phyloP scores from a whole-genome alignment of 2,113 vertebrate species.

The Irena cyanogastra region DNA sequence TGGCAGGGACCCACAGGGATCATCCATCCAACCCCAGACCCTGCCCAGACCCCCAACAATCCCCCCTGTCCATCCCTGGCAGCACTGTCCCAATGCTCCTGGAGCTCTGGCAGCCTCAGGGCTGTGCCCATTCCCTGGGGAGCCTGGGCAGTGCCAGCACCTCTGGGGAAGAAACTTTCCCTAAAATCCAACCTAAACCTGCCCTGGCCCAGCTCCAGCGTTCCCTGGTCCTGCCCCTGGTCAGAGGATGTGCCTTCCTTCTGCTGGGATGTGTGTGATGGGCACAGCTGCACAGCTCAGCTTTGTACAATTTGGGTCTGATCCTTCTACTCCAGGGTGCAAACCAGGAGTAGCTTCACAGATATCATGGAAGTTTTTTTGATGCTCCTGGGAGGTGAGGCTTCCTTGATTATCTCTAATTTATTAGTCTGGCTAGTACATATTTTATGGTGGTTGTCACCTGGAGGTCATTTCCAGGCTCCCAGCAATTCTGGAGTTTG shows the following conservation, averaged over 20 bases:
- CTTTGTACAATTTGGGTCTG: not conserved
- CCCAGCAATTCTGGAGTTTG: not conserved
- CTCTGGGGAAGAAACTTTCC: not conserved
- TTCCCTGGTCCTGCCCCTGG: not conserved
- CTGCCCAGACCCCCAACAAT: not conserved
- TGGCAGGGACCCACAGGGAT: not conserved
- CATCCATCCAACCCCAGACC: accelerated
- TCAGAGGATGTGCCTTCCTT: not conserved
- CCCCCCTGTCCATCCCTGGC: not conserved
- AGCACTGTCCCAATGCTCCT: accelerated
- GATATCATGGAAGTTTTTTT: not conserved
- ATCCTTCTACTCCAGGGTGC: not conserved
- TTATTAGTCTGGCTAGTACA: not conserved
- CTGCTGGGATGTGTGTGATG: not conserved
- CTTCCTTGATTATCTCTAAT: not conserved
- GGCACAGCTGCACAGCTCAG: not conserved
- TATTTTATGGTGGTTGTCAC: not conserved
- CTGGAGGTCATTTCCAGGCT: not conserved
- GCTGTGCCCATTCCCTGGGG: not conserved
- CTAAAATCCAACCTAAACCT: accelerated
- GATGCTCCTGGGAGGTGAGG: not conserved
- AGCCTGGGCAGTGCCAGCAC: not conserved
- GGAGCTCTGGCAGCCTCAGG: not conserved
- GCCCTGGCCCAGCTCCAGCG: not conserved
- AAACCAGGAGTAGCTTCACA: not conserved